Percentiles rank a stretch among this genome's conserved stretches.
These are phyloP conservation scores for Dasypolia templi DNA, from an alignment of 2,888 invertebrate genomes.

Conservation along the genomic window DNA sequence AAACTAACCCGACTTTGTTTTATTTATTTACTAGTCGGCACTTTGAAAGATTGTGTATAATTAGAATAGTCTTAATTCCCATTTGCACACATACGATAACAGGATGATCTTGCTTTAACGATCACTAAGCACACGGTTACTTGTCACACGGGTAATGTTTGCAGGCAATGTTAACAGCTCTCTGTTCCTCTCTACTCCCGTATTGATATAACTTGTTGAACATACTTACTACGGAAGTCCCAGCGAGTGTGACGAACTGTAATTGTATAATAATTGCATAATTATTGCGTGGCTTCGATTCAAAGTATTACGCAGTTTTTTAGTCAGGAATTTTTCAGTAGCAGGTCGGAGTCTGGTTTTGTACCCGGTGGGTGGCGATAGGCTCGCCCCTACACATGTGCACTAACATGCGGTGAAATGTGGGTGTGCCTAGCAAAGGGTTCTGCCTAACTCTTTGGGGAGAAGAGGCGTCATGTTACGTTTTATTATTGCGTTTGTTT, in stretches of 20 bases:
- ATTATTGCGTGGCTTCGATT: too few relatives aligned
- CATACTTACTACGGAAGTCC: background rate
- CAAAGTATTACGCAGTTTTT: background rate
- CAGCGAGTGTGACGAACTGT: background rate
- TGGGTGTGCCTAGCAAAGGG: background rate
- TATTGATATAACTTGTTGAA: slow-evolving; percentile 39
- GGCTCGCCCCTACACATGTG: background rate
- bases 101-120: background rate
- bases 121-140: slow-evolving; percentile 5
- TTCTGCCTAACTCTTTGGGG: background rate
- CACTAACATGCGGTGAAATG: background rate
- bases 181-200: too few relatives aligned
- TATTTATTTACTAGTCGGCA: too few relatives aligned
- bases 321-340: too few relatives aligned
- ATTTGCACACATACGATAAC: background rate
- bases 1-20: too few relatives aligned
- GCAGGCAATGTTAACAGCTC: slow-evolving; percentile 37
- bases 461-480: background rate
- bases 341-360: too few relatives aligned
- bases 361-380: background rate
- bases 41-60: too few relatives aligned
- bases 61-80: background rate
- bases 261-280: background rate
- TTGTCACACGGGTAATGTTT: slow-evolving; percentile 31
- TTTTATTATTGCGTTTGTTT: background rate